These are phyloP conservation scores for Anthophora plumipes DNA, from an alignment of 2,888 invertebrate species.

Conservation along the genomic window DNA sequence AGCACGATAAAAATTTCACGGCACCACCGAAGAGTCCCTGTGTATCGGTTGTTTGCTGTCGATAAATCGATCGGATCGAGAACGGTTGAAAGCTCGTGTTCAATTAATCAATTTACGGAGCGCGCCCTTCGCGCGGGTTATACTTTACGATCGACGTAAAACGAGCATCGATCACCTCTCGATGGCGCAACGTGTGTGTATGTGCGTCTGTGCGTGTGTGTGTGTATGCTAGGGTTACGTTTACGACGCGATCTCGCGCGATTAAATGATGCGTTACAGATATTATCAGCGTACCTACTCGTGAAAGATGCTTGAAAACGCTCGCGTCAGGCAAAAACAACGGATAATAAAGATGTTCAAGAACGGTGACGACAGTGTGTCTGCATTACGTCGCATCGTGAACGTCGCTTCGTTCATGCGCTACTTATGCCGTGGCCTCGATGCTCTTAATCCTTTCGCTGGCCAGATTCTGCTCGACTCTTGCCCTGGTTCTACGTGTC, in stretches of 20 bases:
- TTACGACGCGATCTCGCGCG: constrained; percentile 27
- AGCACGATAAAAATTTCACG: constrained; percentile 28
- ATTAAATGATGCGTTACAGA: not conserved
- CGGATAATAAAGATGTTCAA: constrained; percentile 6
- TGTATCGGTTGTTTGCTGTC: not conserved
- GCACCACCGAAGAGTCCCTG: not conserved
- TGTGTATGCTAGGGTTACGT: not conserved
- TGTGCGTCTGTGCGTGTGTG: too few relatives aligned
- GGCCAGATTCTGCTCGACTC: constrained; percentile 13
- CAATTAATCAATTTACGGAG: constrained; percentile 16
- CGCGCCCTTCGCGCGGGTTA: not conserved
- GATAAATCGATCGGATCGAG: constrained; percentile 18
- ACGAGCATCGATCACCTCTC: not conserved
- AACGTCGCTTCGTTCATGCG: constrained; percentile 5
- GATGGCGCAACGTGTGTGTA: too few relatives aligned
- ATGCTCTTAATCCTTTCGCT: constrained; percentile 32
- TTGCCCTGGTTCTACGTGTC: not conserved
- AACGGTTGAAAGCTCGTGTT: constrained; percentile 4
- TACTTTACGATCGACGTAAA: constrained; percentile 21
- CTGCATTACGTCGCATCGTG: constrained; percentile 32
- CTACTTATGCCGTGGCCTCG: constrained; percentile 21
- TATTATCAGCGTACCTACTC: not conserved
- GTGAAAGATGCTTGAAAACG: not conserved
- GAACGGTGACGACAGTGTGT: constrained; percentile 13
- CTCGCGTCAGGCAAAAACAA: not conserved